phyloP scores from a whole-genome alignment of 1,140 invertebrate species.

The Ceratina calcarata region DNA sequence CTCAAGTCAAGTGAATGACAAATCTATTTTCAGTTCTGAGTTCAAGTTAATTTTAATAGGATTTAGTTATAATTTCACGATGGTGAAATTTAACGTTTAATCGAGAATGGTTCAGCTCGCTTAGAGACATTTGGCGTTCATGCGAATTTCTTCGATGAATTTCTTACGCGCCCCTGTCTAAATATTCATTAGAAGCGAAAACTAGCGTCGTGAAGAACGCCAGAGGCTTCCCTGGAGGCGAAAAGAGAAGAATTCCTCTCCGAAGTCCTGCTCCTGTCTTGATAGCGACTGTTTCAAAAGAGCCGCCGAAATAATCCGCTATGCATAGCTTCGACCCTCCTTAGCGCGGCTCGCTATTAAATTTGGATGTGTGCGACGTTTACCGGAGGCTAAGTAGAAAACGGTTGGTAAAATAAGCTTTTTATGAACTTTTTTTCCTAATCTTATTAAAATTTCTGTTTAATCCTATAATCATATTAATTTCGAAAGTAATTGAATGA shows the following conservation, averaged over 20 bases:
- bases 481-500: too few species aligned
- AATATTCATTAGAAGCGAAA: conserved; percentile 62
- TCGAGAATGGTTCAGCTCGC: neutral
- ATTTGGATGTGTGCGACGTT: conserved; percentile 56
- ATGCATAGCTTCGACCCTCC: conserved; percentile 57
- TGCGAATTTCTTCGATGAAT: conserved; percentile 34
- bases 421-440: neutral
- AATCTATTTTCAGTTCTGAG: too few species aligned
- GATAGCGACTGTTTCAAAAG: conserved; percentile 47
- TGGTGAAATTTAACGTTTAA: neutral
- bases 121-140: neutral
- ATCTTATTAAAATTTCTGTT: neutral
- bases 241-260: conserved; percentile 38
- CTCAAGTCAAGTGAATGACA: too few species aligned
- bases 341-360: conserved; percentile 54
- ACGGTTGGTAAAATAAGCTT: conserved; percentile 2
- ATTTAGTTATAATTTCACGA: too few species aligned
- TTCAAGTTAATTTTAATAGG: too few species aligned
- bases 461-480: too few species aligned
- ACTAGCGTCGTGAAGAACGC: conserved; percentile 38
- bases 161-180: conserved; percentile 53
- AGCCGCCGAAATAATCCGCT: conserved; percentile 60
- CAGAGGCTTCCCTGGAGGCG: conserved; percentile 16
- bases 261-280: conserved; percentile 17
- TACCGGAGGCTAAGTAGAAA: conserved; percentile 28